Conservation (phyloP, 1,140 invertebrate species). For the Drosophila insularis region DNA sequence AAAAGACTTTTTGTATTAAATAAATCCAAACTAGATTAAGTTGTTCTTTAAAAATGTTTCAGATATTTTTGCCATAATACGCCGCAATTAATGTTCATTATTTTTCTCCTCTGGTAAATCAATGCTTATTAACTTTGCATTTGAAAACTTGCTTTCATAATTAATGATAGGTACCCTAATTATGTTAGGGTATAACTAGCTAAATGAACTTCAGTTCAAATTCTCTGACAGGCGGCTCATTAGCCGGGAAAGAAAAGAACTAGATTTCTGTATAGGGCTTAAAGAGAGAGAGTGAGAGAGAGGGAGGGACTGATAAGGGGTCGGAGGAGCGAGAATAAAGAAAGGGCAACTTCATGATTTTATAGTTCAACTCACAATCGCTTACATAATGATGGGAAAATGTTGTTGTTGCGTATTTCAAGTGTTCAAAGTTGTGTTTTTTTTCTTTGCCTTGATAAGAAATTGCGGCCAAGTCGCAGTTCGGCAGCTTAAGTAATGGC, state of each 20-base stretch:
- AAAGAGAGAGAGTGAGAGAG: constrained; percentile 33
- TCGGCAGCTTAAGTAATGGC: constrained; percentile 29
- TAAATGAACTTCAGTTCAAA: constrained; percentile 48
- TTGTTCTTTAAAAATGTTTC: too few relatives aligned
- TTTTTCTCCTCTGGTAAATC: too few relatives aligned
- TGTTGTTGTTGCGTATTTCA: constrained; percentile 26
- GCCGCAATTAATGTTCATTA: too few relatives aligned
- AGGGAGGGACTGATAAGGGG: background rate
- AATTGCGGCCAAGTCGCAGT: constrained; percentile 28
- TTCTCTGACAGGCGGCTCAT: constrained; percentile 59
- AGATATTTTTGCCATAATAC: too few relatives aligned
- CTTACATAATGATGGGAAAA: constrained; percentile 76
- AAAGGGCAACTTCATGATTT: constrained; percentile 38
- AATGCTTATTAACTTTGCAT: background rate
- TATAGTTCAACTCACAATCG: constrained; percentile 22
- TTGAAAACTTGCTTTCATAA: too few relatives aligned
- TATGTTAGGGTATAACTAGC: background rate
- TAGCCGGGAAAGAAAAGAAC: constrained; percentile 41
- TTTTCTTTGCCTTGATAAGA: constrained; percentile 44
- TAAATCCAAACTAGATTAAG: too few relatives aligned
- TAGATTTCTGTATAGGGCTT: background rate
- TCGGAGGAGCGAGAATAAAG: background rate
- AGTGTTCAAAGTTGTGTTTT: background rate
- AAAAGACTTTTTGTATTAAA: too few relatives aligned
- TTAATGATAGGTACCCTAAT: background rate